Evolutionary conservation across 2,888 invertebrate genomes (phyloP), one percentile per base, ranked within the genome.

Genomic region (Operophtera brumata): DNA sequence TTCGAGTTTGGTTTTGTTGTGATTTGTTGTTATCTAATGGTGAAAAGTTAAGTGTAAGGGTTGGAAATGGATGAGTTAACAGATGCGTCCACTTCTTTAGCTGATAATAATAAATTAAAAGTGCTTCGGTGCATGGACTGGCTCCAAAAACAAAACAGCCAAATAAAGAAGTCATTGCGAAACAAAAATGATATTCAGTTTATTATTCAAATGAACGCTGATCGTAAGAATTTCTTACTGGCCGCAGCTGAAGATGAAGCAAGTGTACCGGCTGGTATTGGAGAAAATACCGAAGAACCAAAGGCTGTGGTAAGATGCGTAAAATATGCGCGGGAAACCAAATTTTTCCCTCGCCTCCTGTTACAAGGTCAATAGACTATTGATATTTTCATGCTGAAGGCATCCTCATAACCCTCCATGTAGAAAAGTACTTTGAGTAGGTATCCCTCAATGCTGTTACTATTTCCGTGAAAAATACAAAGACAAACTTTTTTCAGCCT

Each of bases 121-220:
- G 50, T 82, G 0, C 43, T 70, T 1, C 81, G 86, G 3, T 89
- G 90, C 59, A 61, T 79, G 62, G 82, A 86, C 58, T 90, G 90
- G 90, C 71, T 90, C 13, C 78, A 84, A 55, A 79, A 80, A 59
- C 90, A 90, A 59, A 85, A 86, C 52, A 80, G 75, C 52, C 70
- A 77, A 47, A 73, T 81, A 0, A 82, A 82, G 51, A 84, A 82
- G 54, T 66, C 79, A 34, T 74, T 81, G 0, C 82, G 80, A 49
- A 86, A 86, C 62, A 78, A 83, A 59, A 85, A 87, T 61, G 86
- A 89, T 65, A 84, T 86, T 58, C 82, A 87, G 63, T 88, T 86
- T 65, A 85, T 84, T 36, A 82, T 84, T 26, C 80, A 84, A 64
- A 83, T 80, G 8, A 85, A 86, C 52, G 81, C 84, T 0, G 82